Percentiles rank a stretch among this genome's conserved stretches.
These are phyloP conservation scores for Epicauta chinensis DNA, from an alignment of 1,140 invertebrate genomes.

Conservation along the genomic window DNA sequence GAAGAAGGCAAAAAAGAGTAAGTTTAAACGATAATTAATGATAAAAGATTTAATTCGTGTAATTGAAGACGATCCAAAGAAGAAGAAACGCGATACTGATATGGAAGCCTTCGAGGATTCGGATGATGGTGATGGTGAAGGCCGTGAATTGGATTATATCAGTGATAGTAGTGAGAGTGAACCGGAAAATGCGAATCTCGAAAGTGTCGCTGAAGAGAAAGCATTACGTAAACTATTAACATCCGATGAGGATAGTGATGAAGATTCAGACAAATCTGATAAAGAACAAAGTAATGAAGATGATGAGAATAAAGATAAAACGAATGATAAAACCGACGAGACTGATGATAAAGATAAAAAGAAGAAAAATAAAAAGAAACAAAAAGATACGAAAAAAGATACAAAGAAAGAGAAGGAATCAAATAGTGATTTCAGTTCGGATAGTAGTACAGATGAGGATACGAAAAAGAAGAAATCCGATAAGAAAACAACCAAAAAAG, in stretches of 20 bases:
- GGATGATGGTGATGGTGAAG: slow-evolving; percentile 94
- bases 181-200: slow-evolving; percentile 54
- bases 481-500: slow-evolving; percentile 46
- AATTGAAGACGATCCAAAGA: slow-evolving; percentile 31
- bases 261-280: slow-evolving; percentile 64
- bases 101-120: slow-evolving; percentile 91
- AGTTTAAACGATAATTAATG: slow-evolving; percentile 1
- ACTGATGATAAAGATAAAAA: slow-evolving; percentile 50
- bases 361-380: slow-evolving; percentile 58
- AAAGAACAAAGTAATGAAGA: slow-evolving; percentile 51
- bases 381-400: slow-evolving; percentile 56
- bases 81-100: slow-evolving; percentile 70
- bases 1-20: slow-evolving; percentile 41
- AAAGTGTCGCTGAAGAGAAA: slow-evolving; percentile 78
- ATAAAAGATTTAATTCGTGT: background rate
- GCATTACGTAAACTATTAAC: slow-evolving; percentile 77
- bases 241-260: slow-evolving; percentile 85
- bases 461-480: slow-evolving; percentile 41
- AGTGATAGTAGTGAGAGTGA: slow-evolving; percentile 79
- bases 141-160: slow-evolving; percentile 81
- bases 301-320: slow-evolving; percentile 48
- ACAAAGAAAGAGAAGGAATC: slow-evolving; percentile 46
- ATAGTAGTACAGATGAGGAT: slow-evolving; percentile 66
- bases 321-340: slow-evolving; percentile 54
- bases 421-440: slow-evolving; percentile 65